Evolutionary conservation across 2,797 vertebrate species (phyloP).

Genomic region (Petrocephalus sullivani): DNA sequence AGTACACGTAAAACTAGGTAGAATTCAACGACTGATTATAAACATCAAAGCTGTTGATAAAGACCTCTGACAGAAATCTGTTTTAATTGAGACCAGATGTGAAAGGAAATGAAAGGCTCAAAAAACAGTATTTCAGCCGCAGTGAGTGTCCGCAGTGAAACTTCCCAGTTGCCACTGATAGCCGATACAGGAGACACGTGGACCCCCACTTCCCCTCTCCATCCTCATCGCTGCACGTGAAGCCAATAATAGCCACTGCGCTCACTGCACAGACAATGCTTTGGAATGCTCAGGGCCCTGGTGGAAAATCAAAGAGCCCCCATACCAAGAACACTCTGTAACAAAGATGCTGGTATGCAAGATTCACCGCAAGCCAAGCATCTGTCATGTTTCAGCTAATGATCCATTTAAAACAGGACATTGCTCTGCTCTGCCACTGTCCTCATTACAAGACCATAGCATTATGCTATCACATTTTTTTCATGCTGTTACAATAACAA

Average conservation of each 20-base stretch:
- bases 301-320: constrained; percentile 42
- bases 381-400: constrained; percentile 44
- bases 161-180: constrained; percentile 17
- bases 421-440: constrained; percentile 32
- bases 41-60: constrained; percentile 29
- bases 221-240: constrained; percentile 25
- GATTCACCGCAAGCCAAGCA: constrained; percentile 45
- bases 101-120: constrained; percentile 17
- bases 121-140: constrained; percentile 4
- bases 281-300: constrained; percentile 41
- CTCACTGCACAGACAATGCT: constrained; percentile 33
- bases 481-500: neutral
- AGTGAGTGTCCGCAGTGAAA: constrained; percentile 5
- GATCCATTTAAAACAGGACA: constrained; percentile 35
- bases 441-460: neutral
- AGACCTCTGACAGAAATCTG: constrained; percentile 8
- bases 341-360: constrained; percentile 44
- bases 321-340: constrained; percentile 46
- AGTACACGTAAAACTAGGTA: neutral
- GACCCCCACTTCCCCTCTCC: constrained; percentile 9
- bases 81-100: constrained; percentile 25
- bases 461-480: neutral
- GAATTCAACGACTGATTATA: neutral
- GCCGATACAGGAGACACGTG: constrained; percentile 13
- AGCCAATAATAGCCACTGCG: constrained; percentile 34